Base-by-base conservation (phyloP, 2,797 vertebrate species). In the Enteromius viviparus region DNA sequence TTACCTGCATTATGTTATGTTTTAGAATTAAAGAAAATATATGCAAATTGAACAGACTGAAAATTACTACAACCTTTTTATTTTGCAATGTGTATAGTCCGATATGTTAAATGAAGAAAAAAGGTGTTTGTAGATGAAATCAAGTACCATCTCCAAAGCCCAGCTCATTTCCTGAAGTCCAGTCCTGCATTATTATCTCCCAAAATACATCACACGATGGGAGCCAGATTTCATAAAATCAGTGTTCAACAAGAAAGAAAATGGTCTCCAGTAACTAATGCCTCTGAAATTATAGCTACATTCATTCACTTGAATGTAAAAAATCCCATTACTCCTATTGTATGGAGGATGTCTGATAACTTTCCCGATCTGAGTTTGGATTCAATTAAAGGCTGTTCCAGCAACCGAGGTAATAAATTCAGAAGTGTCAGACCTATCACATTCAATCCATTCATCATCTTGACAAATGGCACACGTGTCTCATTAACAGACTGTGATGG, bases 401-500 rank as follows among this genome's bases (percentile, higher is more conserved):
- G 4, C 19, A 21, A 64, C 42, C 71, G 23, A 4, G 29, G 42
- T 74, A 37, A 51, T 81, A 64, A 51, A 74, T 74, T 81, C 45
- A 53, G 29, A 26, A 81, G 32, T 49, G 14, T 40, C 80, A 53
- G 58, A 23, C 4, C 45, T 58, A 37, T 74, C 42, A 71, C 40
- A 72, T 60, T 45, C 11, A 45, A 45, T 72, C 37, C 37, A 81
- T 81, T 71, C 79, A 72, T 80, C 66, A 70, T 80, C 78, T 29
- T 71, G 70, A 81, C 45, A 66, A 65, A 66, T 1, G 29, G 62
- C 34, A 60, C 29, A 0, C 10, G 32, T 1, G 11, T 37, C 69
- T 64, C 29, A 81, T 65, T 37, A 75, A 29, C 34, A 42, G n/a
- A 15, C 15, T 6, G 19, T 51, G 60, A 55, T 29, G 29, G 9